Conservation (phyloP, 2,888 invertebrate genomes). For the Metallyticus violacea region DNA sequence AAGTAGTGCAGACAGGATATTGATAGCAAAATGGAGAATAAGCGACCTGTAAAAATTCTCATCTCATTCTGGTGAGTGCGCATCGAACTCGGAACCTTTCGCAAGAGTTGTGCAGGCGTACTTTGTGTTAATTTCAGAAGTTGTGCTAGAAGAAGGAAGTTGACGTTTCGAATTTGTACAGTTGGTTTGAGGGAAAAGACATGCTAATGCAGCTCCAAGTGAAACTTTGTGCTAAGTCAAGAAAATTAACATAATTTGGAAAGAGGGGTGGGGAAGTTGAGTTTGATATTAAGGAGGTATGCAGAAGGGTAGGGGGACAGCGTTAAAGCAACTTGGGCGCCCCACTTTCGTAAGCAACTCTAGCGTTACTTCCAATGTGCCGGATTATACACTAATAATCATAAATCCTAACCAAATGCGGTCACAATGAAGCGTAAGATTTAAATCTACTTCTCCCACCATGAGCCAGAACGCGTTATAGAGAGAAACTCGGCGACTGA, state of each 20-base stretch:
- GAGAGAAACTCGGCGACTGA: background rate
- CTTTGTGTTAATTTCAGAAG: background rate
- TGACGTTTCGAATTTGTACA: background rate
- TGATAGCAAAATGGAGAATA: background rate
- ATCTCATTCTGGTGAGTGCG: background rate
- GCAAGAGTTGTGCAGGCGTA: background rate
- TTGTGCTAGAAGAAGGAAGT: background rate
- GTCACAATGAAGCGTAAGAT: constrained; percentile 3
- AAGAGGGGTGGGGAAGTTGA: background rate
- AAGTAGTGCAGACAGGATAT: background rate
- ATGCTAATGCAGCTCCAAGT: background rate
- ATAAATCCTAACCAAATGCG: background rate
- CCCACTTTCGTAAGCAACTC: background rate
- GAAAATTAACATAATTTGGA: background rate
- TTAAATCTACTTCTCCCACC: background rate
- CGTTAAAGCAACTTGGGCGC: too few relatives aligned
- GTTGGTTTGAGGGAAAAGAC: background rate
- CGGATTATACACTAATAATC: constrained; percentile 10
- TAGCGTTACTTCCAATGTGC: background rate
- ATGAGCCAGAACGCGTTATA: background rate
- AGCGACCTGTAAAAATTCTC: background rate
- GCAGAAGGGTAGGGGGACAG: background rate
- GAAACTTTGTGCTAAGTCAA: background rate
- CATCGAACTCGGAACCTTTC: background rate
- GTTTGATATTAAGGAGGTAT: background rate